Percentiles rank a stretch among this genome's conserved stretches.
phyloP scores from a whole-genome alignment of 1,140 invertebrate species.

The Drosophila repletoides region DNA sequence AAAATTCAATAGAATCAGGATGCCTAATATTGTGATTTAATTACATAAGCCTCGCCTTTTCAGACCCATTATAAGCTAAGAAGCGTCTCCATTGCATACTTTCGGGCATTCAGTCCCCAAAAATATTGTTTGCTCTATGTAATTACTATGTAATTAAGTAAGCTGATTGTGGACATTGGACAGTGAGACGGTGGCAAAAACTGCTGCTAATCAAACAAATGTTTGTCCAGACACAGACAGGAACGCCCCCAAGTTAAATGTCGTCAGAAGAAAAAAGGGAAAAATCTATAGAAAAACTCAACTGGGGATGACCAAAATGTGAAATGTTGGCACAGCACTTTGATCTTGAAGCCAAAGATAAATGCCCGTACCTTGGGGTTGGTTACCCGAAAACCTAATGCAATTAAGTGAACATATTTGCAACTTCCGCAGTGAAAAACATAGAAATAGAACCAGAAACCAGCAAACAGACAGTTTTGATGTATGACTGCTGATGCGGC shows the following conservation, averaged over 20 bases:
- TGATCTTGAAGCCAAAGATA: constrained; percentile 56
- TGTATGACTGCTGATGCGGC: constrained; percentile 68
- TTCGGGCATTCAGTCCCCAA: background rate
- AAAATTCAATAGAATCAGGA: background rate
- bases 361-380: constrained; percentile 31
- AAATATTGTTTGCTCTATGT: constrained; percentile 50
- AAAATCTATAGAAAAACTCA: constrained; percentile 27
- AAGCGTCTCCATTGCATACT: background rate
- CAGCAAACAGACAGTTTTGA: constrained; percentile 53
- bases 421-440: constrained; percentile 56
- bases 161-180: constrained; percentile 14
- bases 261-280: constrained; percentile 22
- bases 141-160: constrained; percentile 73
- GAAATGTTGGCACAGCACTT: constrained; percentile 75
- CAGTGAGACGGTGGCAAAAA: constrained; percentile 47
- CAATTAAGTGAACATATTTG: constrained; percentile 80
- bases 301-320: constrained; percentile 28
- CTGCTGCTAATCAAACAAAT: constrained; percentile 62
- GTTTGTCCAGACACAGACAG: too few species aligned
- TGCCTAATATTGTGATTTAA: constrained; percentile 20
- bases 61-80: constrained; percentile 6
- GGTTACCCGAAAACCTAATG: constrained; percentile 56
- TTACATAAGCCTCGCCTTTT: constrained; percentile 29
- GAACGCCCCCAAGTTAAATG: constrained; percentile 38
- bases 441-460: constrained; percentile 21